phyloP scores from a whole-genome alignment of 2,888 invertebrate genomes.

The Elysia crispata region DNA sequence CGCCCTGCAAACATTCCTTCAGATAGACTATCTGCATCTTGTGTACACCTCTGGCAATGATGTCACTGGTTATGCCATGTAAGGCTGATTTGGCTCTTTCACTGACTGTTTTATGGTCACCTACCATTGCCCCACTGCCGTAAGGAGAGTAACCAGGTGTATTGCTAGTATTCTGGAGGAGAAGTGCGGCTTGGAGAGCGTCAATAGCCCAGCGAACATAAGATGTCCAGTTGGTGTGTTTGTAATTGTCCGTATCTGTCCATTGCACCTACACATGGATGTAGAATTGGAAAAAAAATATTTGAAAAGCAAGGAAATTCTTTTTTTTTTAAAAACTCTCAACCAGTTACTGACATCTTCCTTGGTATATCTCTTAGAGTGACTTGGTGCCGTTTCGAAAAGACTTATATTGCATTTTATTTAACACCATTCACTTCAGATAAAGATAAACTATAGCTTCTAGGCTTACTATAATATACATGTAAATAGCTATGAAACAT shows the following conservation, averaged over 20 bases:
- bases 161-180: background rate
- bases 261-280: slow-evolving; percentile 53
- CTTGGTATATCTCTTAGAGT: too few relatives aligned
- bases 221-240: slow-evolving; percentile 63
- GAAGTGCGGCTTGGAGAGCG: slow-evolving; percentile 55
- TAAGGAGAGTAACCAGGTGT: too few relatives aligned
- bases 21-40: slow-evolving; percentile 63
- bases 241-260: slow-evolving; percentile 63
- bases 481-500: too few relatives aligned
- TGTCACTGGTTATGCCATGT: slow-evolving; percentile 50
- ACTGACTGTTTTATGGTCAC: background rate
- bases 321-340: too few relatives aligned
- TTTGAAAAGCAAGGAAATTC: too few relatives aligned
- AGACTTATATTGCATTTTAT: too few relatives aligned
- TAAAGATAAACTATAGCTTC: too few relatives aligned
- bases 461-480: too few relatives aligned
- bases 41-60: slow-evolving; percentile 59
- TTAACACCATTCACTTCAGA: too few relatives aligned
- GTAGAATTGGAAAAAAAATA: too few relatives aligned
- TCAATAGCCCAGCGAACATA: slow-evolving; percentile 62
- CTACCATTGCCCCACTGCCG: slow-evolving; percentile 10
- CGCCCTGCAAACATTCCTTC: slow-evolving; percentile 68
- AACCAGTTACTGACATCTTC: too few relatives aligned
- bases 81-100: background rate
- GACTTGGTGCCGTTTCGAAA: too few relatives aligned